Evolutionary conservation across 2,113 vertebrate genomes (phyloP), one percentile per base, ranked within the genome.

Genomic region (Cebus imitator): DNA sequence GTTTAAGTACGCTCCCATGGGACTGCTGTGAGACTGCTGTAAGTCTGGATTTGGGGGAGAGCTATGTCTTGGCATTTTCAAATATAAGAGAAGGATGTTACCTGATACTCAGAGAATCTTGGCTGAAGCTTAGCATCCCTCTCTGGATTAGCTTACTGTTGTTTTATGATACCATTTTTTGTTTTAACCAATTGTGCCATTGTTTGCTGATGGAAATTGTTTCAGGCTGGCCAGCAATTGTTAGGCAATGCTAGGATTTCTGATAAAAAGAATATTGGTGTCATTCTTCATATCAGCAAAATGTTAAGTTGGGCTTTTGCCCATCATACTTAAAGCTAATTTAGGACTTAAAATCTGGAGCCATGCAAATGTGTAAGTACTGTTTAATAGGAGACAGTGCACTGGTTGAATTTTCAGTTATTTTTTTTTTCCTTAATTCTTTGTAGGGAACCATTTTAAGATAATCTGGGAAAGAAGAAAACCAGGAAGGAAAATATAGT

Each of bases 91-190:
- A 83, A 32, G 83, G 50, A 87, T 82, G 95, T 96, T 97, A 97
- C 75, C 66, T 94, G 97, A 95, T 97, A 90, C 81, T 80, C 52
- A 57, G 94, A 86, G 58, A 97, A 92, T 95, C 95, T 97, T 97
- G 97, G 94, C 95, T 76, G 70, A 83, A 58, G 48, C 68, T 68
- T 57, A 72, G 50, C n/a, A 52, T 45, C 81, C 57, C 30, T 94
- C 82, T 95, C 93, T 96, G 91, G 70, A 52, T 97, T 89, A 64
- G 64, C 90, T 96, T 95, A 93, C 83, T 81, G 50, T 94, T 86
- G 73, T 94, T 97, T 95, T 75, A 93, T 73, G 37, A 57, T 68
- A 45, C 30, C 90, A 17, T 73, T 61, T 91, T 83, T 94, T 83
- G 79, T 96, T 96, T 89, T 82, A 96, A 82, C 66, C 66, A 75